Evolutionary conservation across 2,113 vertebrate genomes (phyloP), one percentile per base, ranked within the genome.

Genomic region (Elephas maximus): DNA sequence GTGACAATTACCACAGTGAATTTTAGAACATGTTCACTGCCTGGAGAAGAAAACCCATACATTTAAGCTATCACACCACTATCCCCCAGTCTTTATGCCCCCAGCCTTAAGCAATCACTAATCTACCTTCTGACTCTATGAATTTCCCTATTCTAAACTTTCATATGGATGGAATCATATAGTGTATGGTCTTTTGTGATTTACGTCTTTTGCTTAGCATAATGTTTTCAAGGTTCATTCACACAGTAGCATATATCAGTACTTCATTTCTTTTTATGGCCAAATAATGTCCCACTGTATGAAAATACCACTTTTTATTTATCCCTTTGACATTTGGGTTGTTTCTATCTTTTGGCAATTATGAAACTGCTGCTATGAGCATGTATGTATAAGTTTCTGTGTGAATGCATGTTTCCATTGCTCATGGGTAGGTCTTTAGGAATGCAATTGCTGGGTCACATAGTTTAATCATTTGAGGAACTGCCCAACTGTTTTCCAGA

Each of bases 171-270:
- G 18, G 65, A 65, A 6, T 4, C 2, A 1, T 5, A 4, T 1
- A 2, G 1, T 6, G 0, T 8, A n/a, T 2, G 1, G 26, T 26
- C 26, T 11, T 63, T 10, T 6, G 2, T 8, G 18, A 20, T n/a
- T 10, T 41, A 53, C 8, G 12, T 9, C 44, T 65, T 30, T 85
- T 44, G 17, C 11, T 2, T 1, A 48, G 28, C 33, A 12, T 2
- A 7, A 6, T 8, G 53, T 28, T 41, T 45, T 41, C 78, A 57
- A 57, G 53, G 15, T 57, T 57, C 53, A 57, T 57, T 11, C 53
- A 57, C 14, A 11, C 14, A 57, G 53, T 57, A 57, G 10, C 53
- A 57, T 57, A 17, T 57, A 17, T 57, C 53, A 57, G 53, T 57
- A 81, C n/a, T 9, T 17, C 4, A 0, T 28, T 26, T 21, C 15